A percentile compares a stretch with the other conserved stretches of the same genome.
Conservation (phyloP, 2,888 invertebrate genomes). For the Ypsolopha scabrella region DNA sequence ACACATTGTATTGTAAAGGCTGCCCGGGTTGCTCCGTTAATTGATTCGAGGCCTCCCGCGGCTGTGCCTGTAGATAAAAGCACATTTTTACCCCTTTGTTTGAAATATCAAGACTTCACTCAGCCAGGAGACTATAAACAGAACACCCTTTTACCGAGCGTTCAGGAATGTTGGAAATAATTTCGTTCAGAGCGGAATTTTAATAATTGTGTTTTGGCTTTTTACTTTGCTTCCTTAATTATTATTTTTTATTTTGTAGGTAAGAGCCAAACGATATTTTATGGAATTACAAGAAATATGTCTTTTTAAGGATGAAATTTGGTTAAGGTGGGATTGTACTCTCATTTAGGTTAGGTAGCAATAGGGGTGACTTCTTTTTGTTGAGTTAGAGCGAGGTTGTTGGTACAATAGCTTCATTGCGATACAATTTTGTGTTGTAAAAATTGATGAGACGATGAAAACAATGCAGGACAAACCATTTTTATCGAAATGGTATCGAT, state of each 20-base stretch:
- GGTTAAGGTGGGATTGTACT: slow-evolving; percentile 27
- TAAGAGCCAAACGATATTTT: not conserved
- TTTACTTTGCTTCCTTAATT: not conserved
- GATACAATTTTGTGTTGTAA: too few relatives aligned
- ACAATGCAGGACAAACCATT: too few relatives aligned
- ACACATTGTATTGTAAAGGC: not conserved
- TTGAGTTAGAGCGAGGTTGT: too few relatives aligned
- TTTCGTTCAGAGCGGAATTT: slow-evolving; percentile 16
- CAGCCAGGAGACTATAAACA: slow-evolving; percentile 14
- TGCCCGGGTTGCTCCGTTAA: slow-evolving; percentile 18
- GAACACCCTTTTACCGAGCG: slow-evolving; percentile 34
- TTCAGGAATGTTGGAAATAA: slow-evolving; percentile 34
- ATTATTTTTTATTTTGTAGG: slow-evolving; percentile 10
- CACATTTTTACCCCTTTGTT: slow-evolving; percentile 29
- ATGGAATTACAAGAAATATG: slow-evolving; percentile 13
- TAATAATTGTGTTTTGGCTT: slow-evolving; percentile 16
- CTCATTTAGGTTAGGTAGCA: slow-evolving; percentile 17
- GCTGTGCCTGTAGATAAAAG: slow-evolving; percentile 20
- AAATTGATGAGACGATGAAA: too few relatives aligned
- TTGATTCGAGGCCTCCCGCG: slow-evolving; percentile 26
- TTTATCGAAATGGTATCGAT: too few relatives aligned
- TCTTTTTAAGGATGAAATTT: slow-evolving; percentile 24
- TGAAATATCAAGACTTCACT: slow-evolving; percentile 26
- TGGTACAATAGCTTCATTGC: too few relatives aligned
- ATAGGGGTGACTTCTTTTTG: too few relatives aligned